Conservation (phyloP, 1,140 invertebrate species). For the Anastrepha ludens region DNA sequence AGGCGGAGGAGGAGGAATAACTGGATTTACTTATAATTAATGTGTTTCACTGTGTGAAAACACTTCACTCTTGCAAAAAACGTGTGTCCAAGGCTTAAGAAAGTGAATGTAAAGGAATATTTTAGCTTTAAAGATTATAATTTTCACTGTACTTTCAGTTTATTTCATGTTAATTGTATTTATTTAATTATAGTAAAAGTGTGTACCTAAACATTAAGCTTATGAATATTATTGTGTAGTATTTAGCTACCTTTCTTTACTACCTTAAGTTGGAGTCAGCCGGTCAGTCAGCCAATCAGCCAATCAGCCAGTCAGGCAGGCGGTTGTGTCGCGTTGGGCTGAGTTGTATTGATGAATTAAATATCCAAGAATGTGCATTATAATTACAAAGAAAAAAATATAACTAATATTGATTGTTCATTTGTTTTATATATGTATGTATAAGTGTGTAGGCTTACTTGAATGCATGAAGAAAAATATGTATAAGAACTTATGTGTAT, state of each 20-base stretch:
- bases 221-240: slow-evolving; percentile 10
- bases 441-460: slow-evolving; percentile 34
- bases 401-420: slow-evolving; percentile 33
- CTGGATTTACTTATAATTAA: too few species aligned
- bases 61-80: too few species aligned
- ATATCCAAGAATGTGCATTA: too few species aligned
- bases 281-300: not conserved
- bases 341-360: too few species aligned
- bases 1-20: too few species aligned
- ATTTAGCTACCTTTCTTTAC: not conserved
- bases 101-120: too few species aligned
- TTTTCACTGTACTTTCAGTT: slow-evolving; percentile 28
- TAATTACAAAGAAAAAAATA: too few species aligned
- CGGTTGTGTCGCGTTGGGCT: too few species aligned
- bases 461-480: slow-evolving; percentile 16
- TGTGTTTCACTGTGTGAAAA: too few species aligned
- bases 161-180: slow-evolving; percentile 45
- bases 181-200: slow-evolving; percentile 39
- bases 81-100: too few species aligned
- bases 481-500: slow-evolving; percentile 28
- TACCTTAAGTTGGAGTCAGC: not conserved
- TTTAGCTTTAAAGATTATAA: too few species aligned
- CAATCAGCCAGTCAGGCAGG: not conserved
- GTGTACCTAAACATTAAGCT: slow-evolving; percentile 45
- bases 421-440: slow-evolving; percentile 51